Evolutionary conservation across 1,140 invertebrate species (phyloP), one percentile per base, ranked within the genome.

Genomic region (Halyomorpha halys): DNA sequence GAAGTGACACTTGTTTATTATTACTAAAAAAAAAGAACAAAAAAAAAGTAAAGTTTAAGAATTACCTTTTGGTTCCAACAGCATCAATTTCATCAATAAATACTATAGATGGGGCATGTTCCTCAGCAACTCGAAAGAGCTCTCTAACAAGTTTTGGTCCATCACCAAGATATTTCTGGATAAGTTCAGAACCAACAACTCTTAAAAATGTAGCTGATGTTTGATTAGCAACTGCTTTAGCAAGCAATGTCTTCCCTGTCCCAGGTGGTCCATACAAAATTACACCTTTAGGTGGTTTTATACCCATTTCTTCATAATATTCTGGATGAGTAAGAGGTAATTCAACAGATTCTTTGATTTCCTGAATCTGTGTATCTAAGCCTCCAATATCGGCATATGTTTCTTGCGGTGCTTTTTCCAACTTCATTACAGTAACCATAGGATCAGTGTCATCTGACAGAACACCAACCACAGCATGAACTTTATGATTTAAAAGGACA

Each of bases 31-130:
- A 39, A 6, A 39, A 1, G 6, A 39, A 39, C 1, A 39, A 6
- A 39, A 1, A 39, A 39, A 39, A 39, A 13, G 6, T 39, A 6
- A 11, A 39, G 8, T 2, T 19, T 16, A 61, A n/a, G n/a, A n/a
- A n/a, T 62, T n/a, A 45, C 56, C 66, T 64, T 80, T 99, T 99
- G 21, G 97, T 99, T 60, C 97, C 97, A 44, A 99, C 93, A 66
- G 97, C 97, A 83, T 99, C 97, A 72, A 99, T 99, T 84, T 99
- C 97, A 82, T 99, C 97, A 74, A 99, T 99, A 74, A 99, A 99
- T 1, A 99, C 96, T 77, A 99, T 99, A 1, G 95, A 98, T 11
- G 97, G 97, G 1, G 97, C 95, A 82, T 99, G 94, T 76, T 99
- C 97, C 74, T 99, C 97, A 21, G 97, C 97, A 11, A 99, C 96